phyloP scores from a whole-genome alignment of 2,113 vertebrate genomes.

The Noctilio leporinus region DNA sequence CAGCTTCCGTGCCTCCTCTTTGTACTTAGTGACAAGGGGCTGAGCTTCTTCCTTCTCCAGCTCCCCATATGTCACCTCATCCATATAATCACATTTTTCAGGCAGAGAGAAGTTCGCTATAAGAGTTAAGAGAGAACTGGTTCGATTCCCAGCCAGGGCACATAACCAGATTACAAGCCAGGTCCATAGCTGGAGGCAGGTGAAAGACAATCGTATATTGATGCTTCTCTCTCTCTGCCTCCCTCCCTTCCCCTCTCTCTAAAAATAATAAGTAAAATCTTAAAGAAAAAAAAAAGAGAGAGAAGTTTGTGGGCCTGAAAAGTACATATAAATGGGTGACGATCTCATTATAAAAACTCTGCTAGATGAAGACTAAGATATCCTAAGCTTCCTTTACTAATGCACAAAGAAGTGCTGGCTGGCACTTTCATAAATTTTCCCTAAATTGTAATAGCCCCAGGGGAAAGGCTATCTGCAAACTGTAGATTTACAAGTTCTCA shows the following conservation, averaged over 20 bases:
- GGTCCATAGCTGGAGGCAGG: too few species aligned
- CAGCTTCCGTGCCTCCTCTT: constrained; percentile 83
- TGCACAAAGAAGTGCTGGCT: not conserved
- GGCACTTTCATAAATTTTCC: not conserved
- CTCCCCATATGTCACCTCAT: constrained; percentile 86
- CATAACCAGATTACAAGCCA: too few species aligned
- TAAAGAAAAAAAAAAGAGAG: too few species aligned
- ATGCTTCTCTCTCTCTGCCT: too few species aligned
- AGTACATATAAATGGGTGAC: not conserved
- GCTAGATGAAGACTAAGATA: not conserved
- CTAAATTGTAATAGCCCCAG: not conserved
- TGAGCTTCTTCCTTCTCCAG: constrained; percentile 82
- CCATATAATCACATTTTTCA: constrained; percentile 82
- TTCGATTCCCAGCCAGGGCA: too few species aligned
- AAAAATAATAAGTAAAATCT: too few species aligned
- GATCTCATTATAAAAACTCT: not conserved
- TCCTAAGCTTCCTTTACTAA: not conserved
- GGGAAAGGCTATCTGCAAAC: not conserved
- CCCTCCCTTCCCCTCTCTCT: too few species aligned
- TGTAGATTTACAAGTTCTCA: constrained; percentile 4
- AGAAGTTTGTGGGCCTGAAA: constrained; percentile 28
- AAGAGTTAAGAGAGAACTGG: too few species aligned
- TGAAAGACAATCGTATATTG: too few species aligned
- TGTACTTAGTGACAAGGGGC: constrained; percentile 82
- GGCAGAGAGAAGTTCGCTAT: constrained; percentile 90